Percentiles rank a stretch among this genome's conserved stretches.
Evolutionary conservation across 2,797 vertebrate species (phyloP).

Genomic region (Fundulus diaphanus): DNA sequence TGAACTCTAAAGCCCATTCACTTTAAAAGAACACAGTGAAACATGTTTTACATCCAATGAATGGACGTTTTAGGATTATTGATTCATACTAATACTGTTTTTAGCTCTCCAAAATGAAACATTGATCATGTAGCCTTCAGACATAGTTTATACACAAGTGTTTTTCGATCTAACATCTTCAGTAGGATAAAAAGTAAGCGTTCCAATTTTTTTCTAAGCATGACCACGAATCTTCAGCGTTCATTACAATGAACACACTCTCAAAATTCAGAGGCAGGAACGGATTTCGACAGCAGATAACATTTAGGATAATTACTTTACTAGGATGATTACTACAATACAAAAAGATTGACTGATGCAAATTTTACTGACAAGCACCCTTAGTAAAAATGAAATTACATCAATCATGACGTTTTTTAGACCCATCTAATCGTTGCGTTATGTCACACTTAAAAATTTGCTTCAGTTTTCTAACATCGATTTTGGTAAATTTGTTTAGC

Average conservation of each 20-base stretch:
- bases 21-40: neutral
- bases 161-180: conserved; percentile 1
- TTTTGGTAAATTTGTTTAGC: no score
- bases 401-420: no score
- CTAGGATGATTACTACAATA: conserved; percentile 33
- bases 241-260: conserved; percentile 58
- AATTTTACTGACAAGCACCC: neutral
- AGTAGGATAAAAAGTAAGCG: conserved; percentile 16
- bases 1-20: neutral
- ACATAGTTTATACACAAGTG: conserved; percentile 1
- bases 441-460: no score
- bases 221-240: conserved; percentile 65
- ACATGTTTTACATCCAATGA: neutral
- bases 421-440: no score
- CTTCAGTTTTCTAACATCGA: no score
- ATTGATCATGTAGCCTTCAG: neutral
- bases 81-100: neutral
- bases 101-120: conserved; percentile 13
- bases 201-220: conserved; percentile 59
- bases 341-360: neutral
- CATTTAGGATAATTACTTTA: conserved; percentile 32
- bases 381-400: neutral
- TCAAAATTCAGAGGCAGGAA: conserved; percentile 12
- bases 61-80: neutral
- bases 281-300: neutral